Evolutionary conservation across 2,888 invertebrate species (phyloP), one percentile per base, ranked within the genome.

Genomic region (Acanthococcus lagerstroemiae): DNA sequence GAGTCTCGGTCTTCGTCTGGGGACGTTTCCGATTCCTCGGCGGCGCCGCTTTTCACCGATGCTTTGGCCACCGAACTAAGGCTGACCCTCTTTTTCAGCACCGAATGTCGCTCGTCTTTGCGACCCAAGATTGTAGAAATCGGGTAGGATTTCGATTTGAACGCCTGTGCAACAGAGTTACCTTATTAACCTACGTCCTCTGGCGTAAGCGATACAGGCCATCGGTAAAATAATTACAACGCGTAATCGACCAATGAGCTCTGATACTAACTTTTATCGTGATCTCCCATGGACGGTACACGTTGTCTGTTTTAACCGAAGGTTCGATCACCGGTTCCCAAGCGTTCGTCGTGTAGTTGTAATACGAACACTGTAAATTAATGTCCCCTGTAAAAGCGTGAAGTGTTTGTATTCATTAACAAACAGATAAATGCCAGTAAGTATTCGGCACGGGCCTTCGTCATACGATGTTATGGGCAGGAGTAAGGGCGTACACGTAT

Each of bases 311-410:
- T 48, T 82, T 79, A 0, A 84, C 81, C 0, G 85, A 82, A 0
- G 90, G 88, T 71, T 91, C 91, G 1, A 91, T 75, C 1, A 93
- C 75, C 0, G 92, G 92, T 73, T 94, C 92, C 93, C 93, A 94
- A 7, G 81, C 81, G 57, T 82, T 82, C 57, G 84, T 76, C 52
- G 80, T 80, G 71, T 86, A 84, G 75, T 88, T 88, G 76, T 83
- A 88, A 73, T 84, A 85, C 25, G 80, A 80, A 3, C 80, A 78
- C 70, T 82, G 80, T 25, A 82, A 69, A 67, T 78, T 78, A 37
- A 69, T 74, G 65, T 78, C 78, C 19, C 72, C 74, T 74, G 63
- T 15, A 71, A 54, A 55, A 66, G 55, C 7, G n/a, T n/a, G n/a
- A n/a, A n/a, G n/a, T n/a, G n/a, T n/a, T n/a, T n/a, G n/a, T n/a